Base-by-base conservation (phyloP, 2,888 invertebrate species). In the Pteria penguin region DNA sequence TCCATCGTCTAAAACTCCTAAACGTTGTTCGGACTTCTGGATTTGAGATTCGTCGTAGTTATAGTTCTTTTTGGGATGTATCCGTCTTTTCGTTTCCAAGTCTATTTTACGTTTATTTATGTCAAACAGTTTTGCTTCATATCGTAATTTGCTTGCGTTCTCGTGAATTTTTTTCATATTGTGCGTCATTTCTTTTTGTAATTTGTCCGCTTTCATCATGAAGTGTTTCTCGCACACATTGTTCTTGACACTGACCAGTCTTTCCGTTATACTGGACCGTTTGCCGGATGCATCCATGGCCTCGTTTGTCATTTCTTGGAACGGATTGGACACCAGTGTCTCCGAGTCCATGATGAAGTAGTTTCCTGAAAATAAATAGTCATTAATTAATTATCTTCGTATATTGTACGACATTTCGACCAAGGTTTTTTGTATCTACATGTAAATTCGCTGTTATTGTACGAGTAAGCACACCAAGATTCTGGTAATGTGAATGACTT, bases 301-400 rank as follows among this genome's bases (percentile, higher is more conserved):
- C 58, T 87, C 88, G 5, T 81, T 74, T 69, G 87, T 86, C 70
- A 86, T 77, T 54, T 87, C 87, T 65, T 85, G 82, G 77, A 86
- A 87, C 4, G 89, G 87, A 62, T 87, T 88, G 71, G 84, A 85
- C 61, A 87, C 84, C 62, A 88, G 84, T 76, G 86, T 85, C 76
- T 89, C 89, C 29, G 88, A 82, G 78, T 90, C 89, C 88, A 90
- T 87, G 73, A 90, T 88, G 79, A 90, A 89, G 77, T 81, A 89
- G 81, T 90, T 88, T 26, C 90, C 90, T 90, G 86, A 14, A 84
- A 82, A 33, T 29, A 78, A n/a, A n/a, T n/a, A n/a, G n/a, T n/a
- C n/a, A n/a, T n/a, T n/a, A n/a, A n/a, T n/a, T n/a, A n/a, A n/a
- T n/a, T n/a, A n/a, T n/a, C n/a, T n/a, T n/a, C n/a, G n/a, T n/a